phyloP scores from a whole-genome alignment of 2,113 vertebrate genomes.

The Xenopus laevis region DNA sequence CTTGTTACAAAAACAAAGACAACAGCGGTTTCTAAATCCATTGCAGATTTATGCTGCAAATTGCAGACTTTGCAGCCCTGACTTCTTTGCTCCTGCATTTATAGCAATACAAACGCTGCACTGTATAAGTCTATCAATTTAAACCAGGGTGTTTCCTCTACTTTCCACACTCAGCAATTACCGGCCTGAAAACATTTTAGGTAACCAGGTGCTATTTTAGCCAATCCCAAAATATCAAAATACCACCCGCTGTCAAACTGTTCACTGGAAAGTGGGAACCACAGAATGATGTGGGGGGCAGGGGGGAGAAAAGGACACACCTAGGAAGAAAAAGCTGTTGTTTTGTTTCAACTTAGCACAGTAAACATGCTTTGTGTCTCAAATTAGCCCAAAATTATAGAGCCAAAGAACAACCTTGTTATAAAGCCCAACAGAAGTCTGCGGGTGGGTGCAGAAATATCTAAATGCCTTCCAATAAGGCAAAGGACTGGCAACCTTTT shows the following conservation, averaged over 20 bases:
- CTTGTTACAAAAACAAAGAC: background rate
- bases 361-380: background rate
- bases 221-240: background rate
- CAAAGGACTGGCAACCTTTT: no score
- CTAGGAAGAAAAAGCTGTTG: background rate
- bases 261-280: background rate
- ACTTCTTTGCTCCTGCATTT: background rate
- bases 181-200: background rate
- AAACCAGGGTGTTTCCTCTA: background rate
- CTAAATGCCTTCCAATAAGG: no score
- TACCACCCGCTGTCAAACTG: background rate
- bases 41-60: slow-evolving; percentile 2
- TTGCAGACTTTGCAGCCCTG: slow-evolving; percentile 8
- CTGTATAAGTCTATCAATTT: no score
- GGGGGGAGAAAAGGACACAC: no score
- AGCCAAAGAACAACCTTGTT: no score
- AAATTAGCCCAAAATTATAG: slow-evolving; percentile 19
- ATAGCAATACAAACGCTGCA: background rate
- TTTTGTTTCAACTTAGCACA: background rate
- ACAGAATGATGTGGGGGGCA: background rate
- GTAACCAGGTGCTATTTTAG: background rate
- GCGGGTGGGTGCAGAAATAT: background rate
- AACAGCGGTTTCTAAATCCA: background rate
- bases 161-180: no score
- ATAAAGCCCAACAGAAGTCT: background rate